Evolutionary conservation across 2,113 vertebrate genomes (phyloP), one percentile per base, ranked within the genome.

Genomic region (Scolopax mira): DNA sequence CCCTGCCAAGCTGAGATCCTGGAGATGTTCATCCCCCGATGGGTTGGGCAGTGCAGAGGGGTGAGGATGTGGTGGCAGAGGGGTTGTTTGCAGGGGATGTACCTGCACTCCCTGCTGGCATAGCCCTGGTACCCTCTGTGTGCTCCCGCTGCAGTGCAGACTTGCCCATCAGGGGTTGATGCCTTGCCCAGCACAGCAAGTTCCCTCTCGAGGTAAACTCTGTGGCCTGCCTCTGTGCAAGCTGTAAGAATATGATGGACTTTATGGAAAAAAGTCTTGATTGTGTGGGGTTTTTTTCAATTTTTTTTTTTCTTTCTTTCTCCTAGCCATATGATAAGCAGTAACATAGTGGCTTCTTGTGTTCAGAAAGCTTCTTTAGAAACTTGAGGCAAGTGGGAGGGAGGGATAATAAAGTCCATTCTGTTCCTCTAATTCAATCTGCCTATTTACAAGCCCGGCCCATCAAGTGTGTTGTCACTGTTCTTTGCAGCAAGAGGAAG

Each of bases 71-170:
- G 25, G 88, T 46, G 57, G 44, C 0, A 0, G 57, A 41, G 18
- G 3, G 54, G 54, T 35, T 69, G 30, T 18, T 35, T 12, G 55
- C 33, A 22, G 62, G 49, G 35, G 12, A 0, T 0, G 30, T n/a
- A 2, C 65, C 1, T 2, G 73, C 39, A 44, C 33, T 49, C 48
- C 21, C 17, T 23, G 41, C 49, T 28, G 6, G 27, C 27, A 10
- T 22, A 35, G 41, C 64, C 44, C 22, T 1, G 4, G 10, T 17
- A 27, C 3, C 0, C 64, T 14, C 87, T 2, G 9, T 37, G 39
- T 1, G 0, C 57, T 62, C 51, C 0, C 0, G 3, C 74, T 41
- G 46, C 55, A 3, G 27, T 0, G 1, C 8, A 4, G 37, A 3
- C 57, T 27, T 72, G 42, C 44, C 42, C 2, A 1, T 37, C 65